These are phyloP conservation scores for Rhinoptilus africanus DNA, from an alignment of 2,113 vertebrate species.

Conservation along the genomic window DNA sequence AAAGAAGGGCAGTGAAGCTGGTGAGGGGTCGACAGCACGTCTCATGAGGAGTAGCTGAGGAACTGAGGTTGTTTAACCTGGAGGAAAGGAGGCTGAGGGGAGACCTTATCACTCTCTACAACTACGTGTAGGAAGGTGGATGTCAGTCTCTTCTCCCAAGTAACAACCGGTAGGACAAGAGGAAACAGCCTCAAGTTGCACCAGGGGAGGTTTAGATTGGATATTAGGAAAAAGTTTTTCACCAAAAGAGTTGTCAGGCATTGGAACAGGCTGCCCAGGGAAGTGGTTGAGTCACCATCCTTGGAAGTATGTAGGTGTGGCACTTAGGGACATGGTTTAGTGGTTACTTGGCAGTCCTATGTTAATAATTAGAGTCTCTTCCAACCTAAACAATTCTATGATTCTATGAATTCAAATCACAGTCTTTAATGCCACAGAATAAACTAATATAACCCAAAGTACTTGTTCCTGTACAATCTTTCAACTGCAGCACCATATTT, in stretches of 20 bases:
- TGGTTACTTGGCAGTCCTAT: too few species aligned
- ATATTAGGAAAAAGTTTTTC: background rate
- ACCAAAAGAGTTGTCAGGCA: too few species aligned
- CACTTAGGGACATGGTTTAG: too few species aligned
- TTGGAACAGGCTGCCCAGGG: too few species aligned
- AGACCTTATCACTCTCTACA: background rate
- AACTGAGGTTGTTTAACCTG: background rate
- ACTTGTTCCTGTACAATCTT: background rate
- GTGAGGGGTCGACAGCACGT: too few species aligned
- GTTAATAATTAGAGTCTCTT: background rate
- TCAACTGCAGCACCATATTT: background rate
- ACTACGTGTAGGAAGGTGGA: background rate
- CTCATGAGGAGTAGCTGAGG: background rate
- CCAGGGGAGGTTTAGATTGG: background rate
- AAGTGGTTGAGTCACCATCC: too few species aligned
- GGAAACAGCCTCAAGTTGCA: fast-evolving
- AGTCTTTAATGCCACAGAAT: background rate
- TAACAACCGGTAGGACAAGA: background rate
- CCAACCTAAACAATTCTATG: background rate
- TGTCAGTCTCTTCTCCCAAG: background rate
- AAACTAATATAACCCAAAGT: background rate
- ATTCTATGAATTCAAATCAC: background rate
- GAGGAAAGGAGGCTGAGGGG: background rate
- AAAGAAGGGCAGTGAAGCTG: background rate
- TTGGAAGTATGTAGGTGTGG: too few species aligned